Base-by-base conservation (phyloP, 1,140 invertebrate species). In the Andrena cerasifolii region DNA sequence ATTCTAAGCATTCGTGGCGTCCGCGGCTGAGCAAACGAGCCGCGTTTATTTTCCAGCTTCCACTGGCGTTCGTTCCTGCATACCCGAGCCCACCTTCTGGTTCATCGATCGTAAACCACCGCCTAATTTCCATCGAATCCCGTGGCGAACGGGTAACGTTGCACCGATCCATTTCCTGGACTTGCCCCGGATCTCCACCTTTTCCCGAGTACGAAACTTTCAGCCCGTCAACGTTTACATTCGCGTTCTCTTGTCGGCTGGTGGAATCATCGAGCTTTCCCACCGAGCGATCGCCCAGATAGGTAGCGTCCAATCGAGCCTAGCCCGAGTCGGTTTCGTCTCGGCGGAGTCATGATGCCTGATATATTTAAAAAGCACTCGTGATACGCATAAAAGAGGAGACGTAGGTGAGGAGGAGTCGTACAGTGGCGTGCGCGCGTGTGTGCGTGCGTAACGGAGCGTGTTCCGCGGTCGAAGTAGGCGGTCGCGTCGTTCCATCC, bases 401-500 rank as follows among this genome's bases (percentile, higher is more conserved):
- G 26, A 45, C 45, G 26, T 14, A 18, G 18, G 51, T 10, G 24
- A 45, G 14, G 14, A 26, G 40, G 14, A 18, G 10, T 3, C 16
- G 0, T n/a, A n/a, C n/a, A n/a, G n/a, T n/a, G n/a, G 43, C 10
- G 61, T 77, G 45, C 45, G 59, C 51, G 72, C 43, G 78, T 76
- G 49, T 14, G 49, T 79, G 61, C 53, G 73, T 54, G 82, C 66
- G 77, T 84, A 84, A 84, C 77, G 82, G 82, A 80, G 83, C 83
- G 82, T 84, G 81, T 85, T 78, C 72, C 59, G 72, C 54, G 81
- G 79, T 80, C 82, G 58, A 78, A 84, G 82, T 83, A 84, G 83
- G 82, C 83, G 78, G 83, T 82, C 79, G 82, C 65, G 67, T 65
- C 70, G 58, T 43, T 78, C 82, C 76, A 82, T 84, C 82, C 79